Evolutionary conservation across 1,140 invertebrate genomes (phyloP).

Genomic region (Oryctes rhinoceros): DNA sequence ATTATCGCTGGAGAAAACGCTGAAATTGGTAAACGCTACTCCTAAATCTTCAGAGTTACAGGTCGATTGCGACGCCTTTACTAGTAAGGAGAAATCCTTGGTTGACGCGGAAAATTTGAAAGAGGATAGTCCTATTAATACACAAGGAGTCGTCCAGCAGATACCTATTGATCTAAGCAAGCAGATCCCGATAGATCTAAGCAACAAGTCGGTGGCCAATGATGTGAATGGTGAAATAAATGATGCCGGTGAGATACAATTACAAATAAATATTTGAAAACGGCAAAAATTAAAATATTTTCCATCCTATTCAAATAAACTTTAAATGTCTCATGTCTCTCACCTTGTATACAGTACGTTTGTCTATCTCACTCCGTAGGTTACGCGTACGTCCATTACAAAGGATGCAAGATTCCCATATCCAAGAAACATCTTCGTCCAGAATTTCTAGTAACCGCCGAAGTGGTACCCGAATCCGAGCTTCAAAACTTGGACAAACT

Average conservation of each 20-base stretch:
- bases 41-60: too few species aligned
- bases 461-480: slow-evolving; percentile 42
- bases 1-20: not conserved
- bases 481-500: not conserved
- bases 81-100: too few species aligned
- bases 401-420: slow-evolving; percentile 50
- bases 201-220: not conserved
- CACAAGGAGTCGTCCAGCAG: not conserved
- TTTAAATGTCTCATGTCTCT: not conserved
- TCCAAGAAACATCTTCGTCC: slow-evolving; percentile 52
- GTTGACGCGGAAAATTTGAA: not conserved
- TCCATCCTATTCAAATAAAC: too few species aligned
- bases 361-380: slow-evolving; percentile 16
- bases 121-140: not conserved
- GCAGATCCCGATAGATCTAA: not conserved
- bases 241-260: not conserved
- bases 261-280: too few species aligned
- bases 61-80: too few species aligned
- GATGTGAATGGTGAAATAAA: not conserved
- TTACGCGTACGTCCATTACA: slow-evolving; percentile 50
- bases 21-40: not conserved
- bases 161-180: slow-evolving; percentile 7
- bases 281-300: too few species aligned
- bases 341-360: not conserved
- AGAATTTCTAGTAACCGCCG: slow-evolving; percentile 46